phyloP scores from a whole-genome alignment of 2,888 invertebrate species.

The Morinoia aosen region DNA sequence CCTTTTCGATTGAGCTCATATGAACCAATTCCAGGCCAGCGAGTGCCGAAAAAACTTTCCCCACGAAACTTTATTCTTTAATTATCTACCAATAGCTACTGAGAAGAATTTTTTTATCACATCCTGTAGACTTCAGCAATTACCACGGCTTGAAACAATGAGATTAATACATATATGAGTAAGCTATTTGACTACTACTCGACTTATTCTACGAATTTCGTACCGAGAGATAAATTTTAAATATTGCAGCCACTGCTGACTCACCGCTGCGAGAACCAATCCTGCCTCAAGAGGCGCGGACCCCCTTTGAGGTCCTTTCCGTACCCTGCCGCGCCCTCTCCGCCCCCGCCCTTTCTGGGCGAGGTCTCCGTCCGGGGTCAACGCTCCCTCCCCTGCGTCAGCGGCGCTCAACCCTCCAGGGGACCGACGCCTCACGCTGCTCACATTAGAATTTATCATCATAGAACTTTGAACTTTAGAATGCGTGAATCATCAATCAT shows the following conservation, averaged over 20 bases:
- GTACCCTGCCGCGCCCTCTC: not conserved
- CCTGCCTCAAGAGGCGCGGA: not conserved
- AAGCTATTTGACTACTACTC: not conserved
- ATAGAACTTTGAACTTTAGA: not conserved
- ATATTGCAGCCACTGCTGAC: not conserved
- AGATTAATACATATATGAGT: not conserved
- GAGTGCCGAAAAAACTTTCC: not conserved
- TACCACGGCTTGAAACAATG: not conserved
- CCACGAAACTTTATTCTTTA: not conserved
- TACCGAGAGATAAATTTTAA: not conserved
- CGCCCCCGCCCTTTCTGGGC: not conserved
- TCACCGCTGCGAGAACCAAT: not conserved
- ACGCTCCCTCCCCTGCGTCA: not conserved
- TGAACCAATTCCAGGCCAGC: too few relatives aligned
- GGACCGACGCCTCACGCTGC: not conserved
- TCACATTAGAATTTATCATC: not conserved
- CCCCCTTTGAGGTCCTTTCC: not conserved
- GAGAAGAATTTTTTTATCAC: too few relatives aligned
- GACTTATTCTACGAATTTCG: not conserved
- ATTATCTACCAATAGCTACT: too few relatives aligned
- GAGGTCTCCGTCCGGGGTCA: not conserved
- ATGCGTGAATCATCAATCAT: not conserved
- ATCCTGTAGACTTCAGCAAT: not conserved
- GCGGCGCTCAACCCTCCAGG: not conserved
- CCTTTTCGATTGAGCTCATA: too few relatives aligned